Percentiles rank a stretch among this genome's conserved stretches.
These are phyloP conservation scores for Cryptus viduatorius DNA, from an alignment of 2,888 invertebrate genomes.

Conservation along the genomic window DNA sequence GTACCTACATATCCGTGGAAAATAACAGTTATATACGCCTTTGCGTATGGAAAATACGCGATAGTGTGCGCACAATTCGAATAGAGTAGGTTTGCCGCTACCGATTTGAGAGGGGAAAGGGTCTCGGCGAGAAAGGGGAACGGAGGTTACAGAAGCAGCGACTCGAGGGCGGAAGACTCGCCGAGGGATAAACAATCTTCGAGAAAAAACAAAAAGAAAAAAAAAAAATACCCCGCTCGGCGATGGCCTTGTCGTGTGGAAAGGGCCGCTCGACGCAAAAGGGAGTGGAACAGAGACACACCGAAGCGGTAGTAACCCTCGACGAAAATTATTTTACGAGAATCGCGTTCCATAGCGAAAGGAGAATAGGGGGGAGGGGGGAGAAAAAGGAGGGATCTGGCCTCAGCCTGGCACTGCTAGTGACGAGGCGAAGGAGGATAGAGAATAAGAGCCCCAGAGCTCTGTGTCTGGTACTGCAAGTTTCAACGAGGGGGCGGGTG, in stretches of 20 bases:
- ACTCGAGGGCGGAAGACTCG: conserved; percentile 41
- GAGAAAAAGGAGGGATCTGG: conserved; percentile 39
- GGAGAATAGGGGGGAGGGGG: conserved; percentile 44
- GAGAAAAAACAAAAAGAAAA: conserved; percentile 52
- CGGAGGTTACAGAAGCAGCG: neutral
- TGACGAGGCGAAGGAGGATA: conserved; percentile 58
- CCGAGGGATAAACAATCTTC: conserved; percentile 60
- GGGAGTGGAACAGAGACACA: conserved; percentile 15
- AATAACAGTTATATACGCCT: neutral
- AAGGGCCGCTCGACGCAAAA: neutral
- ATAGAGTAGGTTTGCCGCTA: neutral
- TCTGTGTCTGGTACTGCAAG: conserved; percentile 60
- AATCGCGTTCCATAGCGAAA: conserved; percentile 54
- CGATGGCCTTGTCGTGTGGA: conserved; percentile 9
- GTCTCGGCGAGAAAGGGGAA: neutral
- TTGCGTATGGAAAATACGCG: neutral
- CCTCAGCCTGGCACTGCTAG: conserved; percentile 64
- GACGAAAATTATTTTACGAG: conserved; percentile 76
- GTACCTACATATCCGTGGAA: neutral
- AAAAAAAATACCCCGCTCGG: neutral
- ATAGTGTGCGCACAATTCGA: neutral
- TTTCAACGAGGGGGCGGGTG: conserved; percentile 62
- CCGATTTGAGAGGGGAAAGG: neutral
- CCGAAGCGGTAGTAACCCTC: conserved; percentile 60
- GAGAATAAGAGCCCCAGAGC: conserved; percentile 27